Evolutionary conservation across 2,888 invertebrate genomes (phyloP).

Genomic region (Gastrophysa polygoni): DNA sequence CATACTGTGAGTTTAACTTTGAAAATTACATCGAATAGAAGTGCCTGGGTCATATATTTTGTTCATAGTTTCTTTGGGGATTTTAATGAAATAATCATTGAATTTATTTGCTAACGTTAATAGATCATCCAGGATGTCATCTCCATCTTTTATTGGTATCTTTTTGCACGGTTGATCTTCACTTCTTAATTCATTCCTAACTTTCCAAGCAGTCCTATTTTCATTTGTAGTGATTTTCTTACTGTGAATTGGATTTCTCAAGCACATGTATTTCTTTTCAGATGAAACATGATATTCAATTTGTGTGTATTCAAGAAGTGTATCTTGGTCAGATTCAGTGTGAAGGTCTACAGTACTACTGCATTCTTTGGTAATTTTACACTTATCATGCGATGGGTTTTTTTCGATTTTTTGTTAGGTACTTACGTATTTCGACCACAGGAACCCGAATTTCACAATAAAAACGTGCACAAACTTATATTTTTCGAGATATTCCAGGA

Average conservation of each 20-base stretch:
- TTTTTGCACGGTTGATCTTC: neutral
- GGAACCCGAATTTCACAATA: no score
- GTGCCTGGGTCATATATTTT: no score
- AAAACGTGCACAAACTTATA: no score
- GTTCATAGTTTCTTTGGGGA: no score
- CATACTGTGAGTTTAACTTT: slow-evolving; percentile 5
- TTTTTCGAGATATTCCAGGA: no score
- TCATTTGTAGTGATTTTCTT: slow-evolving; percentile 5
- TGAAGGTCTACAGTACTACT: neutral
- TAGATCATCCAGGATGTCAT: slow-evolving; percentile 1
- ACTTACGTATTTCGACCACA: no score
- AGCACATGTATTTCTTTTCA: neutral
- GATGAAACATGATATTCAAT: no score
- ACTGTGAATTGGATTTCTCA: neutral
- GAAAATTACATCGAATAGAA: neutral
- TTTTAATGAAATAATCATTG: no score
- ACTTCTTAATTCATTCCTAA: slow-evolving; percentile 13
- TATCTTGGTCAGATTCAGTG: slow-evolving; percentile 4
- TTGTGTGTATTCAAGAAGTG: no score
- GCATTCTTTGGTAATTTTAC: neutral
- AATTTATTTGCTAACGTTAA: neutral
- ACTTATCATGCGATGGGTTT: no score
- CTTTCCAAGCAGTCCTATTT: slow-evolving; percentile 7
- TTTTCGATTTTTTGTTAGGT: no score
- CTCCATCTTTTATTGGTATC: slow-evolving; percentile 4